Evolutionary conservation across 2,888 invertebrate species (phyloP).

Genomic region (Volucella inanis): DNA sequence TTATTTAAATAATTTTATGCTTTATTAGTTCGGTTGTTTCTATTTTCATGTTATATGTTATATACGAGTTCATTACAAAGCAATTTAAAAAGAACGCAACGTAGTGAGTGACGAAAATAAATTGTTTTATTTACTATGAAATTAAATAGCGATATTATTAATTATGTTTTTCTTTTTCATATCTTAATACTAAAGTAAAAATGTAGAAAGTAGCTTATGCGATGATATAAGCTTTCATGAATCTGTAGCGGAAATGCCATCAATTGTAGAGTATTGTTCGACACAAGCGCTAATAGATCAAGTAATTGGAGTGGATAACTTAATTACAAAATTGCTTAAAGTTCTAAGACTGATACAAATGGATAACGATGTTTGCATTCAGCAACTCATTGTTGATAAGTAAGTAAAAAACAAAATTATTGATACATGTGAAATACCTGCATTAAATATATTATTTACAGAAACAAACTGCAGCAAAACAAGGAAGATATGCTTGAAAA

Average conservation of each 20-base stretch:
- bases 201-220: conserved; percentile 79
- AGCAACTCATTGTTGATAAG: conserved; percentile 87
- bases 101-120: too few species aligned
- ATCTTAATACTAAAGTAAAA: conserved; percentile 49
- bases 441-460: conserved; percentile 61
- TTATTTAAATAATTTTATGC: too few species aligned
- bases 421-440: not conserved
- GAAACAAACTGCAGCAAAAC: conserved; percentile 82
- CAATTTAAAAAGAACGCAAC: too few species aligned
- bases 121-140: too few species aligned
- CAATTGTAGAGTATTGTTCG: conserved; percentile 84
- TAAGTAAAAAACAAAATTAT: conserved; percentile 79
- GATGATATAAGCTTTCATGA: conserved; percentile 83
- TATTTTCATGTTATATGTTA: too few species aligned
- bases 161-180: too few species aligned
- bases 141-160: too few species aligned
- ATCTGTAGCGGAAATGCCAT: conserved; percentile 84
- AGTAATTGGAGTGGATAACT: conserved; percentile 89
- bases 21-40: too few species aligned
- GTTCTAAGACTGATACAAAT: conserved; percentile 89
- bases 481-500: conserved; percentile 83
- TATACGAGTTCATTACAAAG: too few species aligned
- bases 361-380: conserved; percentile 88
- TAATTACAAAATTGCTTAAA: conserved; percentile 89
- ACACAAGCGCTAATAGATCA: conserved; percentile 87